Evolutionary conservation across 53 echinoderm and acorn worm species (phyloP).

Genomic region (Arbacia lixula): DNA sequence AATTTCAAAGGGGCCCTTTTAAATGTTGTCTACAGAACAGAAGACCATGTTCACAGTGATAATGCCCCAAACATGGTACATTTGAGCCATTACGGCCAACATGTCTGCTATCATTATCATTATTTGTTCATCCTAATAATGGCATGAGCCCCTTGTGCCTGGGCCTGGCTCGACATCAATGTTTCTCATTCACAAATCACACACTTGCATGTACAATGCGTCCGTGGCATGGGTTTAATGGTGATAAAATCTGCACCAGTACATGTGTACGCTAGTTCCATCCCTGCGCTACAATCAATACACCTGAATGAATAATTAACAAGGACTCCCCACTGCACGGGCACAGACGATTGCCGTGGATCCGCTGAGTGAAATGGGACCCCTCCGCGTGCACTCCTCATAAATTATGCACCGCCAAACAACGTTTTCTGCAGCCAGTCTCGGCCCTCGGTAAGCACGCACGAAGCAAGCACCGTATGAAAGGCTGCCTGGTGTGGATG

Average conservation of each 20-base stretch:
- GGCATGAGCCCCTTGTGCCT: neutral
- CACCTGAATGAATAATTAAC: slow-evolving; percentile 36
- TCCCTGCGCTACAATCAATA: neutral
- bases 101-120: neutral
- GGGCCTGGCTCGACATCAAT: neutral
- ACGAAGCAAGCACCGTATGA: too few relatives aligned
- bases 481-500: too few relatives aligned
- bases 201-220: neutral
- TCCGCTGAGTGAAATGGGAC: slow-evolving; percentile 35
- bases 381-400: slow-evolving; percentile 16
- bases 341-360: slow-evolving; percentile 31
- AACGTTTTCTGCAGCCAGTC: too few relatives aligned
- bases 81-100: too few relatives aligned
- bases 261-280: too few relatives aligned
- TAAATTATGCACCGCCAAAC: slow-evolving; percentile 44
- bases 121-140: neutral
- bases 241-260: too few relatives aligned
- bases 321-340: neutral
- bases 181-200: neutral
- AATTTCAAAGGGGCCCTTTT: too few relatives aligned
- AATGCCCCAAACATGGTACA: too few relatives aligned
- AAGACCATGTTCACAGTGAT: too few relatives aligned
- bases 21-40: too few relatives aligned
- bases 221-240: too few relatives aligned
- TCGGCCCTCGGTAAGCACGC: too few relatives aligned